Base-by-base conservation (phyloP, 2,888 invertebrate species). In the Sericinus montela region DNA sequence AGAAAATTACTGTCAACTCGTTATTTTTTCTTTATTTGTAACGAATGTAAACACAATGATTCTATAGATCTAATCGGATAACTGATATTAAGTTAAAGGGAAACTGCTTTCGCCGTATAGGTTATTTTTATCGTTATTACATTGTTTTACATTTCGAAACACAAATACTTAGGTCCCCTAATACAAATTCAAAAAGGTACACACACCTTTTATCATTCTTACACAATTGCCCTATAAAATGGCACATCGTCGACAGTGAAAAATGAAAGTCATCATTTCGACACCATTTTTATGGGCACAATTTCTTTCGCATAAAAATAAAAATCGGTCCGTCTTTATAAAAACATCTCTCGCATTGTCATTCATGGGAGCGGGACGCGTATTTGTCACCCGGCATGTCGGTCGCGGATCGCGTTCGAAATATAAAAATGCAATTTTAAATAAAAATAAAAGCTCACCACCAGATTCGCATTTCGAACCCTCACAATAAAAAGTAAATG, bases 341-440 rank as follows among this genome's bases (percentile, higher is more conserved):
- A 86, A 86, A 88, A 85, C 84, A 86, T 87, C 83, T 80, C 82
- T 80, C 81, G 78, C 80, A 88, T 89, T 89, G 87, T 89, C 89
- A 89, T 89, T 89, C 89, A 89, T 89, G 77, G 78, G 86, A 69
- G 80, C 79, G 78, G 65, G 56, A 65, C 73, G 84, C 81, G 84
- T 88, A 88, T 89, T 89, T 89, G 89, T 89, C 89, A 89, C 82
- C 75, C 77, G 74, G 69, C 76, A 69, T 80, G 77, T 71, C 76
- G 75, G 70, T 68, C 65, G 72, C 77, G 80, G 77, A 75, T 76
- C 79, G 83, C 84, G 86, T 79, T 75, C 79, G 85, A 85, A 88
- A 87, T 84, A 87, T 86, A 85, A 86, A 87, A 87, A 87, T 86
- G 86, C 86, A 87, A 88, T 87, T 87, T 88, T 86, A 86, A 87